Base-by-base conservation (phyloP, 2,888 invertebrate genomes). In the Diplazon laetatorius region DNA sequence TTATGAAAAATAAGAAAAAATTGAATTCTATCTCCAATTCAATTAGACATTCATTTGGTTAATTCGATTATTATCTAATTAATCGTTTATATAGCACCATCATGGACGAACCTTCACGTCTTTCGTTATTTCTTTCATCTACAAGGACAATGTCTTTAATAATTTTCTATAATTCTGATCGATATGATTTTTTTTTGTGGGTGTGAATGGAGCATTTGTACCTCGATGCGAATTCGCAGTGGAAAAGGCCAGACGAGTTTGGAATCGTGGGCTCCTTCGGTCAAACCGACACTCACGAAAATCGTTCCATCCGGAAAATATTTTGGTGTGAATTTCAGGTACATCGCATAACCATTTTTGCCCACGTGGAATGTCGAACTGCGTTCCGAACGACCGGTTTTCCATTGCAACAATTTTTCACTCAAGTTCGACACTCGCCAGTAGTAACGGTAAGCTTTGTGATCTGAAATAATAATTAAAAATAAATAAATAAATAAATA, bases 171-270 rank as follows among this genome's bases (percentile, higher is more conserved):
- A n/a, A n/a, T n/a, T n/a, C n/a, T n/a, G n/a, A n/a, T n/a, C n/a
- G n/a, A n/a, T n/a, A n/a, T n/a, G n/a, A n/a, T n/a, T n/a, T n/a
- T n/a, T n/a, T n/a, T 30, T 30, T 6, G 30, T 30, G 2, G 30
- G 30, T n/a, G 6, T 30, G 30, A 30, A 30, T 30, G 30, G 6
- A 30, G 6, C 30, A 2, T 30, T 30, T 6, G 30, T 55, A 91
- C 89, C 82, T 88, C 86, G 50, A 91, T 84, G 18, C 88, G 85
- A 82, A 91, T 89, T 71, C 85, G 88, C 71, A 88, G 83, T 30
- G 84, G 80, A 84, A 91, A 92, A 3, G 92, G 92, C 92, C 92
- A 92, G 10, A 83, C 71, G 5, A 91, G 85, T 18, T 81, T 73
- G 22, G 87, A 86, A 83, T 92, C 91, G 37, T 84, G 78, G 8